Evolutionary conservation across 53 echinoderm and acorn worm species (phyloP), one percentile per base, ranked within the genome.

Genomic region (Antedon mediterranea): DNA sequence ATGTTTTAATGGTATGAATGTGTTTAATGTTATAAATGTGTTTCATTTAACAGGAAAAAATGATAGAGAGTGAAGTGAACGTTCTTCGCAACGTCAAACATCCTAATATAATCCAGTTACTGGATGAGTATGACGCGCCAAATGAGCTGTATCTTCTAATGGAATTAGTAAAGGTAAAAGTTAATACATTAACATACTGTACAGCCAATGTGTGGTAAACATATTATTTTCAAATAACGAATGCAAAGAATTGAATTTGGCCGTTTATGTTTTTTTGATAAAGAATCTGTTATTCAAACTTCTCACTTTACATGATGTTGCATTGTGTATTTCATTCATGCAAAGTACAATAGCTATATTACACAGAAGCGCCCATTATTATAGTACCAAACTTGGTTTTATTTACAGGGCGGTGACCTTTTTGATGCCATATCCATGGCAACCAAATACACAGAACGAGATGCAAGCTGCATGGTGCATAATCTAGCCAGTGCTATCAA

Each of bases 401-500:
- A n/a, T n/a, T 73, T 73, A 29, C 9, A 97, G 97, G 97, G 97
- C 73, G 97, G 97, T 7, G 97, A 97, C 80, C 89, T 97, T 3
- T 97, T 97, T 80, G 92, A 97, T 82, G 92, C 97, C 32, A 97
- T 97, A 78, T 85, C 91, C 13, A 81, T 92, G 4, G 84, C 97
- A 70, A 97, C 91, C 43, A 97, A 97, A 78, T 97, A 97, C 86
- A 97, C 97, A 14, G 97, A 97, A 82, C 87, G 97, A 0, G 97
- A 97, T 34, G 97, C 92, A 75, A 91, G 97, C 82, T 89, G 97
- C 79, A 97, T 97, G 97, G 85, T 97, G 0, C 91, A 97, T 79
- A 97, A 97, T 79, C 83, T 97, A 33, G 85, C 87, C 57, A 92
- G 97, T 72, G 87, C 97, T 74, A 89, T 97, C 75, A 85, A 89